Evolutionary conservation across 2,888 invertebrate species (phyloP).

Genomic region (Epistrophella euchroma): DNA sequence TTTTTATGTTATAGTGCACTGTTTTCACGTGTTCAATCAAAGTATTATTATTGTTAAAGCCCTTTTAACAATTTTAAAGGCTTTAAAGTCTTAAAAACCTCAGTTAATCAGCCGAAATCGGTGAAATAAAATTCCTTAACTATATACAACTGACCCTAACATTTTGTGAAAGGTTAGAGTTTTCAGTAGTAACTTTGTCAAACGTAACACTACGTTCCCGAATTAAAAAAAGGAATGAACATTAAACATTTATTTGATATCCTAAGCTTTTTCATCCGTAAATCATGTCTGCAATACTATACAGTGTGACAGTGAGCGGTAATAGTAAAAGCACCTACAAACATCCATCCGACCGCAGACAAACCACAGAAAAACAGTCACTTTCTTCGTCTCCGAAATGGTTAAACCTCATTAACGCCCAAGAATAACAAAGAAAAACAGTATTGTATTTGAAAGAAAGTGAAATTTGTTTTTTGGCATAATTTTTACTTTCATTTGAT

Average conservation of each 20-base stretch:
- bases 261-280: slow-evolving; percentile 51
- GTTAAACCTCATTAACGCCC: slow-evolving; percentile 67
- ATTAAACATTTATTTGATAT: slow-evolving; percentile 14
- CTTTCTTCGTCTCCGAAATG: slow-evolving; percentile 56
- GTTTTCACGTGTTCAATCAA: no score
- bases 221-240: not conserved
- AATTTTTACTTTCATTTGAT: slow-evolving; percentile 65
- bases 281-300: slow-evolving; percentile 54
- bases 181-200: not conserved
- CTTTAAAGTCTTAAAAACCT: no score
- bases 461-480: slow-evolving; percentile 59
- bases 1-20: no score
- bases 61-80: no score
- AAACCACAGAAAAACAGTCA: slow-evolving; percentile 45
- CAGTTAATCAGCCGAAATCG: no score
- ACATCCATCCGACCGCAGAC: slow-evolving; percentile 48
- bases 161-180: no score
- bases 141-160: no score
- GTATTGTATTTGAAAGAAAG: slow-evolving; percentile 46
- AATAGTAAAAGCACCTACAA: slow-evolving; percentile 19
- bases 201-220: not conserved
- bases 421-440: slow-evolving; percentile 40
- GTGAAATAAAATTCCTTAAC: no score
- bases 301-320: slow-evolving; percentile 41
- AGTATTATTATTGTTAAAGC: no score